Conservation (phyloP, 1,140 invertebrate species). For the Drosophila trapezifrons region DNA sequence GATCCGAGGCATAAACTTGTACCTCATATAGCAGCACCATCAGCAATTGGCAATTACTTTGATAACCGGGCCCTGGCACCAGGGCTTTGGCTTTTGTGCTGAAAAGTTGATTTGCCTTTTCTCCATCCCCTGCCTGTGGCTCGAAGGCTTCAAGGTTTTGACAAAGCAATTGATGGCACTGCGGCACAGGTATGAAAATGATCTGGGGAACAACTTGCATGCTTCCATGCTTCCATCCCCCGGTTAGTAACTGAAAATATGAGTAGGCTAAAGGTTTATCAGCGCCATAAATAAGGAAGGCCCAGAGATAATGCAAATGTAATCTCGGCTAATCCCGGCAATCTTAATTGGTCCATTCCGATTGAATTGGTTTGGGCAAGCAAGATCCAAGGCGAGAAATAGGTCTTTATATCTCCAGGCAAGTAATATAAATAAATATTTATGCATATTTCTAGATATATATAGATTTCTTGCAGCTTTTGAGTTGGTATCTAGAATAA, state of each 20-base stretch:
- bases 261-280: conserved; percentile 56
- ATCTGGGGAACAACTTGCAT: conserved; percentile 2
- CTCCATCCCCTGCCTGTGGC: conserved; percentile 33
- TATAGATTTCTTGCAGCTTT: too few relatives aligned
- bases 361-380: conserved; percentile 2
- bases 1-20: conserved; percentile 34
- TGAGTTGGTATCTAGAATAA: too few relatives aligned
- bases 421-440: conserved; percentile 8
- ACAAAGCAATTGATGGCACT: conserved; percentile 77
- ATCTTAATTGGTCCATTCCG: conserved; percentile 49
- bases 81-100: conserved; percentile 32
- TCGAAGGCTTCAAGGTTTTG: conserved; percentile 67
- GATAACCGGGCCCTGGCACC: conserved; percentile 59
- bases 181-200: conserved; percentile 28
- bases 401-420: conserved; percentile 3
- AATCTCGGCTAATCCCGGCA: conserved; percentile 43
- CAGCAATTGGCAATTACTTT: conserved; percentile 69
- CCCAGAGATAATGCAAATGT: conserved; percentile 46
- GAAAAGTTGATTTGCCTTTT: conserved; percentile 64
- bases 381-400: not conserved
- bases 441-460: not conserved
- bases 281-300: conserved; percentile 38
- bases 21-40: conserved; percentile 36
- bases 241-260: conserved; percentile 34
- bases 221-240: not conserved